These are phyloP conservation scores for Tigriopus californicus DNA, from an alignment of 2,888 invertebrate species.

Conservation along the genomic window DNA sequence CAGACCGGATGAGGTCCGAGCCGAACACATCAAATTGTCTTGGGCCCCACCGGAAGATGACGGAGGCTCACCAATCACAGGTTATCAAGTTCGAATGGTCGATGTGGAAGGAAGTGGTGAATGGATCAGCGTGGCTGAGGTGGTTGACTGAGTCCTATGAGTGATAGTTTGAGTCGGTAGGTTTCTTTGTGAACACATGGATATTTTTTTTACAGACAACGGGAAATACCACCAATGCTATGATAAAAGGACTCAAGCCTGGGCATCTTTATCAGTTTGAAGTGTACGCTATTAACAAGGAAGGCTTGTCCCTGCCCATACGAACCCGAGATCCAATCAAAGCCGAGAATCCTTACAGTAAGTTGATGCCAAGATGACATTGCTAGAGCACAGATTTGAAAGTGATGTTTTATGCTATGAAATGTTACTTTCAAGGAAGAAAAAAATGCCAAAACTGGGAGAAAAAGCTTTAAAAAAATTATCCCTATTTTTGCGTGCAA, in stretches of 20 bases:
- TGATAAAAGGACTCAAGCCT: conserved; percentile 67
- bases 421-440: not conserved
- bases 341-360: conserved; percentile 29
- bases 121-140: conserved; percentile 36
- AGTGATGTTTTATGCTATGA: not conserved
- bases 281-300: conserved; percentile 13
- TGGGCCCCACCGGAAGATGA: conserved; percentile 77
- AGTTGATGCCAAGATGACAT: conserved; percentile 27
- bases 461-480: too few species aligned
- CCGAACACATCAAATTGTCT: conserved; percentile 72
- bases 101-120: conserved; percentile 73
- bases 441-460: not conserved
- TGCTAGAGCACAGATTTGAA: too few species aligned
- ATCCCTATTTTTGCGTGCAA: too few species aligned
- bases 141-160: too few species aligned
- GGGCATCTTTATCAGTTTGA: conserved; percentile 41
- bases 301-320: conserved; percentile 7
- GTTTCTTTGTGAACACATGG: too few species aligned
- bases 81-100: conserved; percentile 85
- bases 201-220: not conserved
- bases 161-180: too few species aligned
- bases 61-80: conserved; percentile 72
- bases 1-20: conserved; percentile 52
- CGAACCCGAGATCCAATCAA: conserved; percentile 6
- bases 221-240: conserved; percentile 39